Conservation (phyloP, 2,797 vertebrate genomes). For the Brachymystax lenok region DNA sequence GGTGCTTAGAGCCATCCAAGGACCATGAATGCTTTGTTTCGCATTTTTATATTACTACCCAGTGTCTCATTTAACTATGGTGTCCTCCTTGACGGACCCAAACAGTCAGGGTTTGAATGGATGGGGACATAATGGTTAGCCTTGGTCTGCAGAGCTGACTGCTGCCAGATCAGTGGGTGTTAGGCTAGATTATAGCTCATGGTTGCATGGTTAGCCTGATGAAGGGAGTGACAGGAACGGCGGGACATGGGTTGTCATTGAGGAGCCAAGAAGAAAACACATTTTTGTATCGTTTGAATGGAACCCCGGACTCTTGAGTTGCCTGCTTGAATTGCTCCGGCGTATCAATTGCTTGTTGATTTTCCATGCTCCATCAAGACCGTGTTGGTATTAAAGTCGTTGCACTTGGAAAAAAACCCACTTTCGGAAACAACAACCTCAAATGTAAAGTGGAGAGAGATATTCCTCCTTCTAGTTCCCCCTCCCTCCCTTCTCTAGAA, state of each 20-base stretch:
- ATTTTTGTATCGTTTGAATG: conserved; percentile 48
- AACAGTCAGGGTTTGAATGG: conserved; percentile 25
- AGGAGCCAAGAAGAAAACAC: conserved; percentile 38
- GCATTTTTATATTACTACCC: neutral
- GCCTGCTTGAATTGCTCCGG: conserved; percentile 53
- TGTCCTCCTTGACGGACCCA: conserved; percentile 39
- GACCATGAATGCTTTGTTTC: conserved; percentile 6
- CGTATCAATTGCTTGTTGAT: conserved; percentile 59
- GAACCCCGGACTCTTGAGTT: conserved; percentile 24
- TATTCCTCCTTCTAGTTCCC: neutral
- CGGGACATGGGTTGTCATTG: conserved; percentile 20
- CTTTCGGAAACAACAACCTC: no score
- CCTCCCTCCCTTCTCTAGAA: conserved; percentile 38
- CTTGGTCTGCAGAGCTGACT: conserved; percentile 43
- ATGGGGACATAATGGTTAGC: conserved; percentile 37
- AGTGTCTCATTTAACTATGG: conserved; percentile 28
- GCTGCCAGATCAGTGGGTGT: conserved; percentile 26
- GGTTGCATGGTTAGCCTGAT: conserved; percentile 30
- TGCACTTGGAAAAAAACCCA: neutral
- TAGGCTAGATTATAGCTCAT: conserved; percentile 47
- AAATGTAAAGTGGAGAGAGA: conserved; percentile 15
- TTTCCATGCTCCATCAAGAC: conserved; percentile 28
- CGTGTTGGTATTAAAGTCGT: conserved; percentile 37
- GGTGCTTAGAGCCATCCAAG: conserved; percentile 18
- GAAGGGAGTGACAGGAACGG: conserved; percentile 29